Base-by-base conservation (phyloP, 2,797 vertebrate species). In the Centropyge bicolor region DNA sequence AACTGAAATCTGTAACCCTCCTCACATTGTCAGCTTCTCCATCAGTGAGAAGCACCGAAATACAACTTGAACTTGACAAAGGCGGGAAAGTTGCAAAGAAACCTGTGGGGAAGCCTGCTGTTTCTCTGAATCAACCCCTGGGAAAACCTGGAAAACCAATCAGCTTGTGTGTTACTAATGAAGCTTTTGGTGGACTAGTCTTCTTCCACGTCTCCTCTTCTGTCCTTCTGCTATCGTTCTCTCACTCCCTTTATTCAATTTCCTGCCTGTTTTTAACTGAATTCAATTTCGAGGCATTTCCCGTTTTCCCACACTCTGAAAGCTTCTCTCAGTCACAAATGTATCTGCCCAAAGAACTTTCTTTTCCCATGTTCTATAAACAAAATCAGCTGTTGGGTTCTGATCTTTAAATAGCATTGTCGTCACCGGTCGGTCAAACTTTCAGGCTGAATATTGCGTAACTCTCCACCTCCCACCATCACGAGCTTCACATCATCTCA, bases 281-380 rank as follows among this genome's bases (percentile, higher is more conserved):
- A 83, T 86, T 80, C 1, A 63, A 79, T 86, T 72, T 70, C 0
- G 14, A 72, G 65, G 66, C 56, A 62, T 85, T 81, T 84, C 69
- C 76, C 66, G 11, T 64, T 52, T 81, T 36, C 64, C 20, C 46
- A 22, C 46, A 49, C 22, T 36, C 56, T 73, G 51, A 84, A 85
- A 90, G 64, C 54, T 57, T 55, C 24, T 64, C 52, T 80, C 74
- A 83, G 82, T 88, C 35, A 64, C 31, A 68, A 41, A 71, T 38
- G 22, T 40, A 72, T 67, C 36, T 49, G 41, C 22, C 41, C 68
- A 62, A 43, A 60, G 19, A 49, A n/a, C 36, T 70, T 70, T 70
- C 24, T 43, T 55, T 43, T 55, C 66, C 67, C 1, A 5, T 10
- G 20, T 38, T 60, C 27, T 51, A 56, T n/a, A 63, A 70, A 79